These are phyloP conservation scores for Nomada hirtipes DNA, from an alignment of 2,888 invertebrate genomes.

Conservation along the genomic window DNA sequence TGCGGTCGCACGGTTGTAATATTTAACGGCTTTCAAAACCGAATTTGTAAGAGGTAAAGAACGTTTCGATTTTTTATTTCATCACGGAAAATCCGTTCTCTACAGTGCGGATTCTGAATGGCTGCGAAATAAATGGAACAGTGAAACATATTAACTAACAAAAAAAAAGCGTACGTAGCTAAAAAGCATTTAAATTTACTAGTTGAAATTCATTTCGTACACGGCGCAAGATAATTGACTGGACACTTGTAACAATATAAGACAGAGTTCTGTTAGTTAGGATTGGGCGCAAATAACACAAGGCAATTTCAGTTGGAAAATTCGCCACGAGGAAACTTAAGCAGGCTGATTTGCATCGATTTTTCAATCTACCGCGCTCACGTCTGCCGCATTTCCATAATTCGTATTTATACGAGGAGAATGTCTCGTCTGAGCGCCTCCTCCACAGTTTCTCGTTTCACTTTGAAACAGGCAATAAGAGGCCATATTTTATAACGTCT, in stretches of 20 bases:
- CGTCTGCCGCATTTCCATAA: conserved; percentile 16
- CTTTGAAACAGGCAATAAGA: conserved; percentile 17
- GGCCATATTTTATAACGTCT: conserved; percentile 17
- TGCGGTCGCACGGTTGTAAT: background rate
- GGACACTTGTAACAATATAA: background rate
- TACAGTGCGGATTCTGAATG: too few species aligned
- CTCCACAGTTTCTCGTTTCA: conserved; percentile 18
- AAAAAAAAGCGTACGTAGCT: too few species aligned
- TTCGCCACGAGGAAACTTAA: background rate
- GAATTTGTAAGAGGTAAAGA: background rate
- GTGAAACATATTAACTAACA: too few species aligned
- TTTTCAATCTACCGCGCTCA: conserved; percentile 23
- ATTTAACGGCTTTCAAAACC: background rate
- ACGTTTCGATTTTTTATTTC: background rate
- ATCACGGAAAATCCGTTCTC: background rate
- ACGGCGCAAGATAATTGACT: background rate
- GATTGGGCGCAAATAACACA: too few species aligned
- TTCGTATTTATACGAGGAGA: conserved; percentile 20
- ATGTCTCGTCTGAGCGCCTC: background rate
- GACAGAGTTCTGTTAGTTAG: background rate
- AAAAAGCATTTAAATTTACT: too few species aligned
- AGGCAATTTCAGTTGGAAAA: conserved; percentile 1
- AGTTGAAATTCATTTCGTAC: background rate
- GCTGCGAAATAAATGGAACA: too few species aligned
- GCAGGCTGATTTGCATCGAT: conserved; percentile 9